These are phyloP conservation scores for Vespertilio murinus DNA, from an alignment of 2,797 vertebrate genomes.

Conservation along the genomic window DNA sequence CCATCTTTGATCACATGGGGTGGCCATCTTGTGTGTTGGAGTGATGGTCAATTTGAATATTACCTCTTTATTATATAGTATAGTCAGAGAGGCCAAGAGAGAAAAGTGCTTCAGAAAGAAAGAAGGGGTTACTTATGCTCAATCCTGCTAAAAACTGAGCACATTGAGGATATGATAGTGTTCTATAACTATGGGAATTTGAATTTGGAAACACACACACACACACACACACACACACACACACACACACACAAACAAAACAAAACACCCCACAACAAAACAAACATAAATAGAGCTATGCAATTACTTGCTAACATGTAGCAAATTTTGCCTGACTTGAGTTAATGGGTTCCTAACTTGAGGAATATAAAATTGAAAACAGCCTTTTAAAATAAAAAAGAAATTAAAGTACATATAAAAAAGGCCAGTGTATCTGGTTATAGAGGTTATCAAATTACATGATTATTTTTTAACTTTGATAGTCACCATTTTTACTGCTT, in stretches of 20 bases:
- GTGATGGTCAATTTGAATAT: too few species aligned
- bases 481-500: slow-evolving; percentile 69
- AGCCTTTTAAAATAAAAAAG: slow-evolving; percentile 65
- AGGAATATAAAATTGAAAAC: slow-evolving; percentile 57
- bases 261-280: too few species aligned
- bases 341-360: slow-evolving; percentile 45
- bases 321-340: slow-evolving; percentile 52
- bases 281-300: slow-evolving; percentile 31
- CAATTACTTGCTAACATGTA: slow-evolving; percentile 39
- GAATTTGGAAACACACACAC: not conserved
- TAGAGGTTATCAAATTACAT: slow-evolving; percentile 70
- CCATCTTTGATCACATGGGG: too few species aligned
- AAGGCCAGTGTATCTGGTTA: slow-evolving; percentile 55
- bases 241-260: not conserved
- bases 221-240: too few species aligned
- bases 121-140: not conserved
- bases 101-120: not conserved
- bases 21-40: too few species aligned
- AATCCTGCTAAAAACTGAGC: not conserved
- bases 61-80: too few species aligned
- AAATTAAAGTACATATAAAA: slow-evolving; percentile 58
- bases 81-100: not conserved
- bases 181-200: not conserved
- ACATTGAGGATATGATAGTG: not conserved
- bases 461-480: slow-evolving; percentile 76